These are phyloP conservation scores for Drosophila insularis DNA, from an alignment of 1,140 invertebrate species.

Conservation along the genomic window DNA sequence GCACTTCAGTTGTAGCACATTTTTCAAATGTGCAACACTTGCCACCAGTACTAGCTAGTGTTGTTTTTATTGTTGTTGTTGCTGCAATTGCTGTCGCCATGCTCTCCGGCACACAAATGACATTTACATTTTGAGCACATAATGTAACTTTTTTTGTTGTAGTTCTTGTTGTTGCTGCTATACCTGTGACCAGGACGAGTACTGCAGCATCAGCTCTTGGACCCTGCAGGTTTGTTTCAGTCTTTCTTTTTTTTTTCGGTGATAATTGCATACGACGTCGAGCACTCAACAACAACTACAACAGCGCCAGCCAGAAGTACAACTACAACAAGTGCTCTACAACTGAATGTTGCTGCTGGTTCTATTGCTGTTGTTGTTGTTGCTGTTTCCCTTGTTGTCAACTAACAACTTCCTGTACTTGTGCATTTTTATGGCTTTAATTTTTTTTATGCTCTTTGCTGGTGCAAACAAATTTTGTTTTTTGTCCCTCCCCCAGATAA, in stretches of 20 bases:
- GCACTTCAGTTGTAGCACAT: constrained; percentile 69
- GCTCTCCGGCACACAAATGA: constrained; percentile 62
- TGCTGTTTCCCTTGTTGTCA: constrained; percentile 48
- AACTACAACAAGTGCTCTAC: constrained; percentile 48
- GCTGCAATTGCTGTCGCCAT: constrained; percentile 28
- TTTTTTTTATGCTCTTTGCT: constrained; percentile 28
- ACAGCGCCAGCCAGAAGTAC: neutral
- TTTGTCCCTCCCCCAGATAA: neutral
- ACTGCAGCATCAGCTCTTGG: constrained; percentile 35
- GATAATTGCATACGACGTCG: constrained; percentile 71
- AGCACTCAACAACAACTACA: constrained; percentile 48
- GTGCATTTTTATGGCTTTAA: constrained; percentile 59
- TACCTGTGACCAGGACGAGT: constrained; percentile 44
- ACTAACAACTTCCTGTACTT: constrained; percentile 68
- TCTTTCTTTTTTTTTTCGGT: constrained; percentile 38
- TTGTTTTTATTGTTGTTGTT: constrained; percentile 26
- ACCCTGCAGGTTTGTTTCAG: constrained; percentile 29
- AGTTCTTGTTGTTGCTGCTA: constrained; percentile 18
- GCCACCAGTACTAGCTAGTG: constrained; percentile 36
- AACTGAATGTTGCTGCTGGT: constrained; percentile 42
- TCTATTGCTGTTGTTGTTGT: constrained; percentile 37
- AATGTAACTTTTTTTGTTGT: constrained; percentile 44
- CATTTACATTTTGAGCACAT: constrained; percentile 75
- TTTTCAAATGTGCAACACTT: constrained; percentile 78
- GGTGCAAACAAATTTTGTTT: constrained; percentile 36